Evolutionary conservation across 2,797 vertebrate genomes (phyloP), one percentile per base, ranked within the genome.

Genomic region (Parauchenoglanis punctatus): DNA sequence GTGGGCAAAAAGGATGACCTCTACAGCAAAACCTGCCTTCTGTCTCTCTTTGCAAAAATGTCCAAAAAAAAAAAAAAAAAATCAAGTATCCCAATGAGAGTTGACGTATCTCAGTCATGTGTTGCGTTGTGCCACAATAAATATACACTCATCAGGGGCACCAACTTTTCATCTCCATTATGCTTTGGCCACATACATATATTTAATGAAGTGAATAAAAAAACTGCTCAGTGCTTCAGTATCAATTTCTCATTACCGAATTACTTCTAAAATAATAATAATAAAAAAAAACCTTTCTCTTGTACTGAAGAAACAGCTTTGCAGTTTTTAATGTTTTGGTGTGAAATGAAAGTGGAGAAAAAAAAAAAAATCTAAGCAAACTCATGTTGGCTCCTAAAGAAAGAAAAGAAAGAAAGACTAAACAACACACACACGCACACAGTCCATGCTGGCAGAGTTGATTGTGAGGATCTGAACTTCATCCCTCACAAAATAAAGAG

Each of bases 121-220:
- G 94, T 94, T 90, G 91, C 92, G 92, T 95, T 93, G 94, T 94
- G 95, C 94, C 95, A 92, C 93, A 94, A 95, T 96, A 95, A 96
- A 96, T 96, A 96, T 94, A 95, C 95, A 96, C 91, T 95, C 93
- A 91, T 95, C 90, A 92, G 92, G 94, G 95, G 87, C 94, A 95
- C 94, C 91, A 93, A 91, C 93, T 96, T 96, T 95, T 96, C 92
- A 95, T 95, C 95, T 93, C 94, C 96, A 97, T 94, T 96, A 97
- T 97, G 97, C 97, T 98, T 97, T 97, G 97, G 97, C 97, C 97
- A 97, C 96, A 97, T 97, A 97, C 95, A 96, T 95, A 94, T 95
- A 95, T 96, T 96, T 95, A 96, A 96, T 96, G 94, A 95, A 92
- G 94, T 94, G 95, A 96, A 87, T 54, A 49, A 25, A 56, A 44